A percentile compares a stretch with the other conserved stretches of the same genome.
These are phyloP conservation scores for Pterocles burchelli DNA, from an alignment of 2,113 vertebrate genomes.

Conservation along the genomic window DNA sequence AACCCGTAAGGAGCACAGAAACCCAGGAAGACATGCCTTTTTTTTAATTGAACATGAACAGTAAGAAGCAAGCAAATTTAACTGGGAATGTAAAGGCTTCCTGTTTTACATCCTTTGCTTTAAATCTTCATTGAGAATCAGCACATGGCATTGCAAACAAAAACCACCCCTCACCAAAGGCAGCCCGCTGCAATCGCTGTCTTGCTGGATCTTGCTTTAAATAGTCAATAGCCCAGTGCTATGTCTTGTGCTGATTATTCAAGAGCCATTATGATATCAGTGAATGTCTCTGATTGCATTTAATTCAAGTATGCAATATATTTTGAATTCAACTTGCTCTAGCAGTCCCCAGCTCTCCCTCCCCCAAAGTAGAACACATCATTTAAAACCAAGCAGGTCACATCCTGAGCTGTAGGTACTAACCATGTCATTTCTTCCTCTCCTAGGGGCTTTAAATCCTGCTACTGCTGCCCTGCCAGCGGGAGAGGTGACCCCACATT, in stretches of 20 bases:
- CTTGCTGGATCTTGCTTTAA: slow-evolving; percentile 51
- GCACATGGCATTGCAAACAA: slow-evolving; percentile 23
- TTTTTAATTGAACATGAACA: neutral
- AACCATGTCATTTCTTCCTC: slow-evolving; percentile 77
- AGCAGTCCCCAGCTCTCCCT: slow-evolving; percentile 15
- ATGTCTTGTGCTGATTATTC: slow-evolving; percentile 68
- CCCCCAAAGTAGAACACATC: slow-evolving; percentile 52
- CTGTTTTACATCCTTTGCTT: slow-evolving; percentile 20
- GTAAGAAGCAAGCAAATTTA: slow-evolving; percentile 15
- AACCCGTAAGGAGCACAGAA: neutral
- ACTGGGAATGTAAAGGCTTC: slow-evolving; percentile 42
- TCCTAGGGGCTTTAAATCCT: slow-evolving; percentile 80
- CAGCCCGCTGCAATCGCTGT: neutral
- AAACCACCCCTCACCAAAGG: neutral
- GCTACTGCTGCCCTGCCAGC: slow-evolving; percentile 83
- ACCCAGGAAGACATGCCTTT: neutral
- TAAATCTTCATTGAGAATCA: slow-evolving; percentile 50
- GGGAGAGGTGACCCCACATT: slow-evolving; percentile 82
- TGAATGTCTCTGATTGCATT: slow-evolving; percentile 68
- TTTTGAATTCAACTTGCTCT: slow-evolving; percentile 53
- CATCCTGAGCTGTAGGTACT: slow-evolving; percentile 58
- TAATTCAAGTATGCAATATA: slow-evolving; percentile 68
- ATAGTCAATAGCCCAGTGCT: slow-evolving; percentile 61
- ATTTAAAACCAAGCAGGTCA: slow-evolving; percentile 53
- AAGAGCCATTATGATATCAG: slow-evolving; percentile 57